phyloP scores from a whole-genome alignment of 2,797 vertebrate species.

The Pachyuromys duprasi region DNA sequence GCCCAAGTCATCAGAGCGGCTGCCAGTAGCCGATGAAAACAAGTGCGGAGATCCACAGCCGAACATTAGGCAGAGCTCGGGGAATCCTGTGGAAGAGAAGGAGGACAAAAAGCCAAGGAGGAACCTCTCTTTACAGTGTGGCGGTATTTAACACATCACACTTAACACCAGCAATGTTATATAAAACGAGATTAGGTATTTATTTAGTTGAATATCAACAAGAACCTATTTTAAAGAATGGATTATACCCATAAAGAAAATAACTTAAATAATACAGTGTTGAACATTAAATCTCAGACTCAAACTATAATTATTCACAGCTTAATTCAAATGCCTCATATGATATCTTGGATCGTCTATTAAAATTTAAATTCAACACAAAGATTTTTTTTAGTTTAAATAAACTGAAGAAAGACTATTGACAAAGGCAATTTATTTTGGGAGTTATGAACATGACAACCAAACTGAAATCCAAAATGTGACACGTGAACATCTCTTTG shows the following conservation, averaged over 20 bases:
- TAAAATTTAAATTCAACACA: constrained; percentile 28
- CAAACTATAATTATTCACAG: constrained; percentile 11
- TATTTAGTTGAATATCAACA: constrained; percentile 24
- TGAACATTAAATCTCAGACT: not conserved
- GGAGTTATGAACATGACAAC: constrained; percentile 30
- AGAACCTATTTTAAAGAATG: not conserved
- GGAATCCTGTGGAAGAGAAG: no score
- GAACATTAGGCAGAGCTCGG: no score
- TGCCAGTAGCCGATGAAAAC: no score
- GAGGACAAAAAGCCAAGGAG: not conserved
- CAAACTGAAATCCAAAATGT: constrained; percentile 38
- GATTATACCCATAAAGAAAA: not conserved
- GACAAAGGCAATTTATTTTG: constrained; percentile 32
- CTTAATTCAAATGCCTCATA: constrained; percentile 11
- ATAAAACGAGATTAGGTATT: not conserved
- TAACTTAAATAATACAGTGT: not conserved
- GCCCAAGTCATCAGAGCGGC: no score
- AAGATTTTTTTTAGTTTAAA: constrained; percentile 1
- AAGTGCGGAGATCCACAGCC: no score
- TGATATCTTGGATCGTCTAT: not conserved
- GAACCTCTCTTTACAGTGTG: not conserved
- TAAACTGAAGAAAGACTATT: not conserved
- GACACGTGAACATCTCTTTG: not conserved
- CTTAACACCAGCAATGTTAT: not conserved
- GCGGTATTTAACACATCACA: not conserved